Conservation (phyloP, 2,888 invertebrate genomes). For the Poecilus cupreus region DNA sequence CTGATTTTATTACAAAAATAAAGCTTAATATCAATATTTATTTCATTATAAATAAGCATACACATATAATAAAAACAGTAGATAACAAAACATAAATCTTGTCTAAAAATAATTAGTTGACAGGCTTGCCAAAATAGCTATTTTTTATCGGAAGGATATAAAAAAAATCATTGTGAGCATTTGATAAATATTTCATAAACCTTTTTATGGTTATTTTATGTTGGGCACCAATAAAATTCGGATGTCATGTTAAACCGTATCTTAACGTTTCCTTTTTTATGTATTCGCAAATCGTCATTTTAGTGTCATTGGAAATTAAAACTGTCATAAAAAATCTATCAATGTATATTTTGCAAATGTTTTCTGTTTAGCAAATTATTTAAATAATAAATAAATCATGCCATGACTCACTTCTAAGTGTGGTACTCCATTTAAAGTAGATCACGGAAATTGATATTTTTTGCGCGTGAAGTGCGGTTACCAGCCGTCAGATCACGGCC, state of each 20-base stretch:
- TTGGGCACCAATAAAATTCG: not conserved
- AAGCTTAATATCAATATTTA: no score
- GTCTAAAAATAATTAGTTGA: no score
- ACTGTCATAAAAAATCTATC: not conserved
- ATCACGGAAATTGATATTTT: no score
- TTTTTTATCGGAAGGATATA: not conserved
- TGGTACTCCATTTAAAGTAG: no score
- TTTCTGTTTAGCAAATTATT: not conserved
- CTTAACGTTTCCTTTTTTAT: constrained; percentile 1
- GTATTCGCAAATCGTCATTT: not conserved
- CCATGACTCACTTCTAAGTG: no score
- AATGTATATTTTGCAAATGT: not conserved
- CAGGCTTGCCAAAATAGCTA: not conserved
- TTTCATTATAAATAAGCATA: no score
- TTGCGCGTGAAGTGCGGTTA: no score
- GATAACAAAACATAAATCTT: not conserved
- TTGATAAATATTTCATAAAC: constrained; percentile 42
- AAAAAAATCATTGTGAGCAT: constrained; percentile 17
- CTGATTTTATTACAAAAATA: no score
- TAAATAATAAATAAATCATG: not conserved
- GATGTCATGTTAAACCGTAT: not conserved
- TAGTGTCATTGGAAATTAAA: not conserved
- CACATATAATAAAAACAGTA: no score
- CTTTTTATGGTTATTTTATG: constrained; percentile 36
- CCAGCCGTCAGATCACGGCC: no score